Percentiles rank a stretch among this genome's conserved stretches.
Evolutionary conservation across 2,113 vertebrate genomes (phyloP).

Genomic region (Ammodytes dubius): DNA sequence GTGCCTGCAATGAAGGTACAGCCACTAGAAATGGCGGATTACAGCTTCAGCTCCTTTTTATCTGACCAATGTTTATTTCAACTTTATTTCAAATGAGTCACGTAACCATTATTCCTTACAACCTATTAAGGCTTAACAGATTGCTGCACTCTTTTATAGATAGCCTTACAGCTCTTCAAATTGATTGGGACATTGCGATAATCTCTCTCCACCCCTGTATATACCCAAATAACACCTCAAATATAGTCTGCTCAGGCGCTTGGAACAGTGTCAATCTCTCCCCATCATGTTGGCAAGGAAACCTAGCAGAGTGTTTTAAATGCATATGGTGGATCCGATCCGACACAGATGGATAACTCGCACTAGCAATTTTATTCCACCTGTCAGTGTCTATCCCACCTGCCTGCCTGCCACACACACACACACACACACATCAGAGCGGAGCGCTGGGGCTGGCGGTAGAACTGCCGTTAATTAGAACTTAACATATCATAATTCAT

Average conservation of each 20-base stretch:
- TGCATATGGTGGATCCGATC: conserved; percentile 56
- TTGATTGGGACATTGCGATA: conserved; percentile 32
- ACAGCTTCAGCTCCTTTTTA: no score
- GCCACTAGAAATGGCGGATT: no score
- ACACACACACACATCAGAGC: conserved; percentile 2
- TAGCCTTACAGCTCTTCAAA: conserved; percentile 23
- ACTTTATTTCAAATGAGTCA: no score
- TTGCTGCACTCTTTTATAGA: no score
- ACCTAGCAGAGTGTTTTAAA: conserved; percentile 51
- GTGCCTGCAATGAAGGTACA: no score
- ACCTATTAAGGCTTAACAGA: no score
- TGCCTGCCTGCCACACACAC: conserved; percentile 24
- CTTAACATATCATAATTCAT: conserved; percentile 59
- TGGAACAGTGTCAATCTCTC: conserved; percentile 62
- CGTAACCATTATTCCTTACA: no score
- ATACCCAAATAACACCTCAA: conserved; percentile 15
- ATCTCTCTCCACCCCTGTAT: conserved; percentile 29
- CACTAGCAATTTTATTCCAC: conserved; percentile 62
- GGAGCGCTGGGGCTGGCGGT: conserved; percentile 41
- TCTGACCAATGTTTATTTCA: no score
- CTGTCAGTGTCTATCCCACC: conserved; percentile 56
- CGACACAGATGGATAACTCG: conserved; percentile 68
- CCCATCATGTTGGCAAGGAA: conserved; percentile 52
- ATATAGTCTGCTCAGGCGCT: conserved; percentile 36
- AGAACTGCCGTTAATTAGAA: conserved; percentile 70